Evolutionary conservation across 2,888 invertebrate species (phyloP).

Genomic region (Meliscaeva auricollis): DNA sequence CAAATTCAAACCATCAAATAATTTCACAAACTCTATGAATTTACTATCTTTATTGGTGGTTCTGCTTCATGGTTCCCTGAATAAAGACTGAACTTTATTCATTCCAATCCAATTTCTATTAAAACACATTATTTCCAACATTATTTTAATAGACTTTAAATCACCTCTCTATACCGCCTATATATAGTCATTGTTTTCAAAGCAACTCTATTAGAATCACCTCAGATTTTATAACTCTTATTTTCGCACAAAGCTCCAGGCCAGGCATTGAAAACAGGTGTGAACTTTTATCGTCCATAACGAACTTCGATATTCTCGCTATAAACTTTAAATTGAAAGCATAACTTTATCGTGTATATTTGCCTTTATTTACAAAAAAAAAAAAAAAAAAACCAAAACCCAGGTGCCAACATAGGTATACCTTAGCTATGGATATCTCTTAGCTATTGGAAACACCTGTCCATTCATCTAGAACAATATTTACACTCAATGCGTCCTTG

Average conservation of each 20-base stretch:
- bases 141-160: conserved; percentile 63
- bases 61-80: neutral
- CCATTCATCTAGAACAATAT: conserved; percentile 54
- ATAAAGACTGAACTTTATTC: neutral
- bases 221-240: conserved; percentile 7
- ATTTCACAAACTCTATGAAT: neutral
- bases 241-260: neutral
- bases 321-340: conserved; percentile 62
- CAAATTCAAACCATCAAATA: conserved; percentile 6
- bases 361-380: neutral
- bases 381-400: neutral
- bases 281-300: conserved; percentile 63
- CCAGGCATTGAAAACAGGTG: conserved; percentile 51
- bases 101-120: neutral
- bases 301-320: conserved; percentile 44
- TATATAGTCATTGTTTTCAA: neutral
- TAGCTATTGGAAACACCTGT: conserved; percentile 64
- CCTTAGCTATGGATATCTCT: conserved; percentile 25
- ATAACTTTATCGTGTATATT: conserved; percentile 38
- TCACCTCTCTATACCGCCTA: neutral
- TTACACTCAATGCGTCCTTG: conserved; percentile 59
- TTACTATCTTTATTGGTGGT: neutral
- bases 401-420: conserved; percentile 10
- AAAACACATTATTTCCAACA: conserved; percentile 13
- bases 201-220: conserved; percentile 7